Evolutionary conservation across 1,140 invertebrate species (phyloP).

Genomic region (Drosophila hydei): DNA sequence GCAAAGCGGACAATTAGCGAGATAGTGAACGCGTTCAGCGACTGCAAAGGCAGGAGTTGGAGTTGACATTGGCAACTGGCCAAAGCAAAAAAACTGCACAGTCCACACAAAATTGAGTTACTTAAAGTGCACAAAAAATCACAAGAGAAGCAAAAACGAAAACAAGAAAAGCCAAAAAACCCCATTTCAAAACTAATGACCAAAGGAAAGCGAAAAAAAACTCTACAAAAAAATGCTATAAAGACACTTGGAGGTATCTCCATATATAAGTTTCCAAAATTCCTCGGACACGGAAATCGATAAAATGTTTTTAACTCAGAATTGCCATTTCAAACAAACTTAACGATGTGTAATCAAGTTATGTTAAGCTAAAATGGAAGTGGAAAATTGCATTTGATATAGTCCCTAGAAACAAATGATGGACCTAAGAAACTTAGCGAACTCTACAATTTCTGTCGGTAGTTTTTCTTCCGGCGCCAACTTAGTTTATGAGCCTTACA

Average conservation of each 20-base stretch:
- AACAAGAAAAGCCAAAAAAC: neutral
- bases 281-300: too few relatives aligned
- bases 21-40: neutral
- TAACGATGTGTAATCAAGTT: too few relatives aligned
- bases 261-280: too few relatives aligned
- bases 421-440: neutral
- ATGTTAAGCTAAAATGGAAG: too few relatives aligned
- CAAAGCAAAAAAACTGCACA: constrained; percentile 47
- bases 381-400: too few relatives aligned
- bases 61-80: constrained; percentile 52
- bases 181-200: neutral
- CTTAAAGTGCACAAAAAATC: constrained; percentile 28
- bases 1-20: constrained; percentile 60
- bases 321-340: too few relatives aligned
- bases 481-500: neutral
- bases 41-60: constrained; percentile 21
- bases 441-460: neutral
- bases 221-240: too few relatives aligned
- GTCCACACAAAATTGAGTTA: constrained; percentile 71
- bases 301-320: too few relatives aligned
- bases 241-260: too few relatives aligned
- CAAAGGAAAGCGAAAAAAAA: too few relatives aligned
- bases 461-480: neutral
- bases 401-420: too few relatives aligned
- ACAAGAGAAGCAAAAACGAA: neutral